A percentile compares a stretch with the other conserved stretches of the same genome.
These are phyloP conservation scores for Chironomus tentans DNA, from an alignment of 2,888 invertebrate genomes.

Conservation along the genomic window DNA sequence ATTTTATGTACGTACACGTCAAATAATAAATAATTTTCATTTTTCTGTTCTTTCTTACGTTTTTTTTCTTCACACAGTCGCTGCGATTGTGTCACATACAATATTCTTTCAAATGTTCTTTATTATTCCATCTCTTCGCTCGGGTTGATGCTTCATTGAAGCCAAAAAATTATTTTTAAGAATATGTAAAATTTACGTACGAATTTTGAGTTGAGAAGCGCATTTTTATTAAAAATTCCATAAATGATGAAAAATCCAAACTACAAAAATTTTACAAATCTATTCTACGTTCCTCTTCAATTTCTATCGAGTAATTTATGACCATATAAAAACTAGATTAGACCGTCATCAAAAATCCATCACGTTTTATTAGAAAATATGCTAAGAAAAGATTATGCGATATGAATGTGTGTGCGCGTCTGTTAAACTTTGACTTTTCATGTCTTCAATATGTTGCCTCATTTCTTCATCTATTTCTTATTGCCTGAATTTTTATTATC, in stretches of 20 bases:
- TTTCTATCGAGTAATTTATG: too few species aligned
- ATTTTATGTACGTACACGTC: background rate
- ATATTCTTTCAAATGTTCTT: background rate
- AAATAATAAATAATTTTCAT: background rate
- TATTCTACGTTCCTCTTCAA: too few species aligned
- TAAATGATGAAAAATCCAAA: too few species aligned
- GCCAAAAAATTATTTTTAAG: background rate
- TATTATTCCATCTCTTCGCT: slow-evolving; percentile 3
- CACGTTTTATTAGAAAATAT: too few species aligned
- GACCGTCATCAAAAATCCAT: too few species aligned
- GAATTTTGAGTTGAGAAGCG: background rate
- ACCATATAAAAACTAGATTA: too few species aligned
- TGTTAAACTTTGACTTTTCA: slow-evolving; percentile 16
- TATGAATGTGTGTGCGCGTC: background rate
- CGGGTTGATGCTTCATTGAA: slow-evolving; percentile 22
- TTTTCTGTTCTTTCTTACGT: background rate
- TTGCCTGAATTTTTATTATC: background rate
- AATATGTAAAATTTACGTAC: background rate
- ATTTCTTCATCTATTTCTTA: too few species aligned
- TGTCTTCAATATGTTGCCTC: too few species aligned
- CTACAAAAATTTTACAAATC: too few species aligned
- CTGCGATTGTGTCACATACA: background rate
- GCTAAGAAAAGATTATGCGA: background rate
- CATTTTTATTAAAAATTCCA: background rate
- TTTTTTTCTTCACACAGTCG: background rate